A percentile compares a stretch with the other conserved stretches of the same genome.
phyloP scores from a whole-genome alignment of 2,888 invertebrate species.

The Watsonalla binaria region DNA sequence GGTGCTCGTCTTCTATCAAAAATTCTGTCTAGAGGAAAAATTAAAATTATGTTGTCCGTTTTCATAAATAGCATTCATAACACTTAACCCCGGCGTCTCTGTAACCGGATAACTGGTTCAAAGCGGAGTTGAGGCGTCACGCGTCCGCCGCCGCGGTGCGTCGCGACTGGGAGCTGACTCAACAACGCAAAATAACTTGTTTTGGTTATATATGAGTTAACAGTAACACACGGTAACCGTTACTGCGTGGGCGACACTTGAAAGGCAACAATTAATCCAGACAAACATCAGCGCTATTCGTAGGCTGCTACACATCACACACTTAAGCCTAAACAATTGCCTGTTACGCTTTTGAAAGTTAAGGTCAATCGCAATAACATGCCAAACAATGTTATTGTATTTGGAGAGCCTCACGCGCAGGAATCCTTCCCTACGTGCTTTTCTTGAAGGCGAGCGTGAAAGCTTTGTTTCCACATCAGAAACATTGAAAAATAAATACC shows the following conservation, averaged over 20 bases:
- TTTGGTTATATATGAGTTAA: constrained; percentile 48
- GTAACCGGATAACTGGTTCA: constrained; percentile 30
- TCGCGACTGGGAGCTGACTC: constrained; percentile 36
- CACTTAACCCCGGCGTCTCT: constrained; percentile 10
- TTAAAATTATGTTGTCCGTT: not conserved
- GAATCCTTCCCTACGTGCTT: constrained; percentile 6
- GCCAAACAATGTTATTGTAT: constrained; percentile 23
- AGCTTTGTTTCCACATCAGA: not conserved
- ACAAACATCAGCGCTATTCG: constrained; percentile 31
- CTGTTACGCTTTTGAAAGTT: constrained; percentile 34
- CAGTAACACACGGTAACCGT: constrained; percentile 63
- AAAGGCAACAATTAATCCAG: constrained; percentile 36
- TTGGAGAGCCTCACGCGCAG: constrained; percentile 17
- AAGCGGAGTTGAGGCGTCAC: constrained; percentile 33
- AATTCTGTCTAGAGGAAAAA: too few species aligned
- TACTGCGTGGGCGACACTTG: constrained; percentile 58
- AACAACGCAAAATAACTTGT: constrained; percentile 61
- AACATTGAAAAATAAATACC: not conserved
- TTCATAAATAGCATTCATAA: constrained; percentile 7
- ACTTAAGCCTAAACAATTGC: constrained; percentile 21
- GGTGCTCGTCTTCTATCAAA: not conserved
- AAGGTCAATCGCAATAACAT: constrained; percentile 37
- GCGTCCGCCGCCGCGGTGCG: constrained; percentile 10
- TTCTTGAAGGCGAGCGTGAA: not conserved
- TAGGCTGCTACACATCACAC: constrained; percentile 20